Evolutionary conservation across 2,797 vertebrate genomes (phyloP).

Genomic region (Rhinophrynus dorsalis): DNA sequence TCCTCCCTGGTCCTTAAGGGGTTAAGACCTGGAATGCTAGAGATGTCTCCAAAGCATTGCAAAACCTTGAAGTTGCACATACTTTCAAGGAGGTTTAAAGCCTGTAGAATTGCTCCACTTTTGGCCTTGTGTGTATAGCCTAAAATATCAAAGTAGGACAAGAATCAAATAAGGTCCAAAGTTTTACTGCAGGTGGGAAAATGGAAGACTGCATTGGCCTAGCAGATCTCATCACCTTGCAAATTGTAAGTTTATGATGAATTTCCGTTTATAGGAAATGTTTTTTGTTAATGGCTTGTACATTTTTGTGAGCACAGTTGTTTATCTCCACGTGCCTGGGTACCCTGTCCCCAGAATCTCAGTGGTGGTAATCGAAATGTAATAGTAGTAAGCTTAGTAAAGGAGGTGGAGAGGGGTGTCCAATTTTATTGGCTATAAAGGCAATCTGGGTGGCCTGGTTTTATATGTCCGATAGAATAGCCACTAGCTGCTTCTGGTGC

Average conservation of each 20-base stretch:
- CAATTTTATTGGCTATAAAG: conserved; percentile 38
- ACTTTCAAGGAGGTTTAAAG: too few relatives aligned
- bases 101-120: too few relatives aligned
- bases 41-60: too few relatives aligned
- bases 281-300: neutral
- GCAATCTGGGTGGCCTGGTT: conserved; percentile 40
- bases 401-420: conserved; percentile 33
- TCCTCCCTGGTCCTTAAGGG: too few relatives aligned
- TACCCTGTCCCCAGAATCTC: conserved; percentile 9
- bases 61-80: too few relatives aligned
- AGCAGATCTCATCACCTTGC: neutral
- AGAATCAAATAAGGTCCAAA: neutral
- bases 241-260: neutral
- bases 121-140: too few relatives aligned
- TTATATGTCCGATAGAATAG: conserved; percentile 23
- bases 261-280: neutral
- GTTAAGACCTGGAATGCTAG: too few relatives aligned
- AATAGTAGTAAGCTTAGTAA: conserved; percentile 28
- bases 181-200: neutral
- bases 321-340: conserved; percentile 25
- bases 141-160: neutral
- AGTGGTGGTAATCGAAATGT: conserved; percentile 19
- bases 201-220: neutral
- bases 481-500: conserved; percentile 21
- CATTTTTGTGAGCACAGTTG: neutral